phyloP scores from a whole-genome alignment of 2,888 invertebrate genomes.

The Leptinotarsa haldemani region DNA sequence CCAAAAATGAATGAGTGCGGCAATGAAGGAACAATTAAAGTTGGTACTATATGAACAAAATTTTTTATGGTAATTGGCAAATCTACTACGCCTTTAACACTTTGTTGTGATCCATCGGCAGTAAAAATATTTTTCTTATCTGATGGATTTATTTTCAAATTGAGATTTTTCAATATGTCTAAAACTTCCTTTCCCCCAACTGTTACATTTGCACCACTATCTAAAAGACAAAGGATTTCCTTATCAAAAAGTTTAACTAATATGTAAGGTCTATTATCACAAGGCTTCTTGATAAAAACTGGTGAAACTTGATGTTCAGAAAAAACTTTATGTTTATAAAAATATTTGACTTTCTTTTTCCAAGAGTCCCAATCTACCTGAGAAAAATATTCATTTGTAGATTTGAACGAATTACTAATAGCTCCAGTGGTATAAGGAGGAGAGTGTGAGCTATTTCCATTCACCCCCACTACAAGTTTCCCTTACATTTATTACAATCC shows the following conservation, averaged over 20 bases:
- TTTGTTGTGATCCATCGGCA: not conserved
- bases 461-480: no score
- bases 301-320: not conserved
- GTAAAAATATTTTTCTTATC: conserved; percentile 2
- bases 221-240: not conserved
- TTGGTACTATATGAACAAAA: not conserved
- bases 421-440: no score
- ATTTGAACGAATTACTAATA: no score
- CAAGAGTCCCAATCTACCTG: no score
- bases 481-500: no score
- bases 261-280: not conserved
- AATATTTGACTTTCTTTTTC: not conserved
- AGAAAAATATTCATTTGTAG: no score
- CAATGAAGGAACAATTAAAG: not conserved
- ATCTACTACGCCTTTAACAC: not conserved
- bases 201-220: not conserved
- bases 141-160: not conserved
- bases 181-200: not conserved
- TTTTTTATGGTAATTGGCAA: no score
- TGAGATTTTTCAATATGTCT: not conserved
- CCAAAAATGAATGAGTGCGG: not conserved
- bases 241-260: not conserved
- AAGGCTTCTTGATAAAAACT: not conserved
- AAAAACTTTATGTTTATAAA: not conserved
- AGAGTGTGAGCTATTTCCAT: no score